A percentile compares a stretch with the other conserved stretches of the same genome.
phyloP scores from a whole-genome alignment of 2,113 vertebrate genomes.

The Bubo bubo region DNA sequence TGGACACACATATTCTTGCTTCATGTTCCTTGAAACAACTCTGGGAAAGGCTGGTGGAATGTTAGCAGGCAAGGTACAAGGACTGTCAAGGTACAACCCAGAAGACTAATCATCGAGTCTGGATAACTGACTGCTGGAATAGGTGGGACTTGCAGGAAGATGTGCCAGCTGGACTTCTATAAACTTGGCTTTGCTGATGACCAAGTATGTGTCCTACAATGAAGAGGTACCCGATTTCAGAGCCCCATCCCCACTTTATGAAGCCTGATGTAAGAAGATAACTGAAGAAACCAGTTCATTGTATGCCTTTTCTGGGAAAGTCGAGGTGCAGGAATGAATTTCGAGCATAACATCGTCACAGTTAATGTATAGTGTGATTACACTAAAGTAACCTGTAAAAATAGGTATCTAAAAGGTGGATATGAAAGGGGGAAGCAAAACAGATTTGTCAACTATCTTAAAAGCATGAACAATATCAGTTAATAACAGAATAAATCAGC shows the following conservation, averaged over 20 bases:
- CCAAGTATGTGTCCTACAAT: fast-evolving
- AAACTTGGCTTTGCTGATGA: neutral
- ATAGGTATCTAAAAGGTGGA: neutral
- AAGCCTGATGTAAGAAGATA: neutral
- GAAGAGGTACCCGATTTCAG: neutral
- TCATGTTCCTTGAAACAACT: neutral
- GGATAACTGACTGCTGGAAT: neutral
- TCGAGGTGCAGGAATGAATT: fast-evolving
- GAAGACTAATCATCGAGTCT: neutral
- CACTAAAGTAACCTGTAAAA: neutral
- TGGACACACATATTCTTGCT: neutral
- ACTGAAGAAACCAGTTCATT: neutral
- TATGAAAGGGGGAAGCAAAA: neutral
- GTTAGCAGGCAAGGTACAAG: neutral
- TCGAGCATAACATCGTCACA: neutral
- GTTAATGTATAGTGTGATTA: neutral
- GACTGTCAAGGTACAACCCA: neutral
- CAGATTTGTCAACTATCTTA: neutral
- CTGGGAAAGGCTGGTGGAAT: neutral
- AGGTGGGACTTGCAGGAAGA: neutral
- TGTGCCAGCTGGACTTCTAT: neutral
- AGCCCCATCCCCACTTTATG: neutral
- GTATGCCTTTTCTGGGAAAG: neutral
- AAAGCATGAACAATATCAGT: neutral
- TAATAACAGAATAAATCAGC: neutral